Evolutionary conservation across 1,140 invertebrate species (phyloP), one percentile per base, ranked within the genome.

Genomic region (Drosophila quadrilineata): DNA sequence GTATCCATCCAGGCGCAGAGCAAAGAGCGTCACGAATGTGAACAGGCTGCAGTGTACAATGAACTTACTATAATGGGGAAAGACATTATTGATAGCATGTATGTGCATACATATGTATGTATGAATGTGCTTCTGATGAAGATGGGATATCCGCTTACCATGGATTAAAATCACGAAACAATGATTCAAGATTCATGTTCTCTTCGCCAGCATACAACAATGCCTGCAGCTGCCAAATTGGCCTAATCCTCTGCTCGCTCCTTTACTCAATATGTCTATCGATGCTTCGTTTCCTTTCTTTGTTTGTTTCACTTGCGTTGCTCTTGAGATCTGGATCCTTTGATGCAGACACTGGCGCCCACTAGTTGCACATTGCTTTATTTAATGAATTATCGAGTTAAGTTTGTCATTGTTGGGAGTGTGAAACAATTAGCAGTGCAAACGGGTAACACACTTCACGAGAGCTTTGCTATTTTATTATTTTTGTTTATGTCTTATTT

Each of bases 81-180:
- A 41, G 17, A 8, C 12, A 0, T n/a, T n/a, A 28, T 45, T 24
- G 12, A 24, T 16, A 19, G n/a, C 6, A 17, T 26, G n/a, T 28
- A n/a, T 24, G 22, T 4, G 8, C 1, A 26, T 12, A 45, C 33
- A 16, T 8, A n/a, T n/a, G n/a, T n/a, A n/a, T n/a, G n/a, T n/a
- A n/a, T n/a, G n/a, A n/a, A n/a, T n/a, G n/a, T n/a, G n/a, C n/a
- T n/a, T n/a, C n/a, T n/a, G 22, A 43, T 24, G 21, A 21, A 22
- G 12, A 19, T 17, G 16, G 19, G 4, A 10, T 1, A 28, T 17
- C 17, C 8, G 19, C 50, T 65, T 75, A 97, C 96, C 96, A 97
- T 60, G 96, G 95, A 93, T 97, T 97, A 89, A 97, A 97, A 90
- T 97, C 96, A 91, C 96, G 95, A 91, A 97, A 97, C 71, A 97